A percentile compares a stretch with the other conserved stretches of the same genome.
Conservation (phyloP, 2,113 vertebrate genomes). For the Hyperoodon ampullatus region DNA sequence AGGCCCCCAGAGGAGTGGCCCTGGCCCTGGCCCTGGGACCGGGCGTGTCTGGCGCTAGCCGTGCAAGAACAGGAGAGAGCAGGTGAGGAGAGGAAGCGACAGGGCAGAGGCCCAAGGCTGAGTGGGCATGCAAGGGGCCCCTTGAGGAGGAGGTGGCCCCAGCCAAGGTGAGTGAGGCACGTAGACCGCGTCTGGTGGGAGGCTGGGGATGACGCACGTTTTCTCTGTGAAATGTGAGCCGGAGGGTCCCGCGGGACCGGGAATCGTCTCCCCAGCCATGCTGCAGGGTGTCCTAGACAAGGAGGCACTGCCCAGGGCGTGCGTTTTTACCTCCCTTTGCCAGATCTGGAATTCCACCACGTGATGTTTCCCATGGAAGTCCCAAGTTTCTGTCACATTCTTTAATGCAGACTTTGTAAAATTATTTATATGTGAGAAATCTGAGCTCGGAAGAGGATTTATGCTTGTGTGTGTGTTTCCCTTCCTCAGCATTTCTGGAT, state of each 20-base stretch:
- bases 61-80: neutral
- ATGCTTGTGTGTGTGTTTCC: neutral
- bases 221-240: neutral
- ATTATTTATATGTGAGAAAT: too few relatives aligned
- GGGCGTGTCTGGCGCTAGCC: fast-evolving
- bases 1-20: neutral
- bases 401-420: neutral
- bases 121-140: neutral
- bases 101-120: fast-evolving
- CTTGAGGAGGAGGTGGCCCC: too few relatives aligned
- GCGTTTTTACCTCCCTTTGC: neutral
- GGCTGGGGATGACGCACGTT: fast-evolving
- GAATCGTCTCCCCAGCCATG: neutral
- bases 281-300: neutral
- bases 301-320: neutral
- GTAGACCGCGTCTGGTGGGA: neutral
- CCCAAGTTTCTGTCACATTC: neutral
- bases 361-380: fast-evolving
- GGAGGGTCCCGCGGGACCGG: fast-evolving
- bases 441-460: neutral
- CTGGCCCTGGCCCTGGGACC: neutral
- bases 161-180: neutral
- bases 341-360: neutral
- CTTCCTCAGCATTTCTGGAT: conserved; percentile 88
- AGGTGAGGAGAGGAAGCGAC: neutral